Base-by-base conservation (phyloP, 2,888 invertebrate species). In the Drosophila tripunctata region DNA sequence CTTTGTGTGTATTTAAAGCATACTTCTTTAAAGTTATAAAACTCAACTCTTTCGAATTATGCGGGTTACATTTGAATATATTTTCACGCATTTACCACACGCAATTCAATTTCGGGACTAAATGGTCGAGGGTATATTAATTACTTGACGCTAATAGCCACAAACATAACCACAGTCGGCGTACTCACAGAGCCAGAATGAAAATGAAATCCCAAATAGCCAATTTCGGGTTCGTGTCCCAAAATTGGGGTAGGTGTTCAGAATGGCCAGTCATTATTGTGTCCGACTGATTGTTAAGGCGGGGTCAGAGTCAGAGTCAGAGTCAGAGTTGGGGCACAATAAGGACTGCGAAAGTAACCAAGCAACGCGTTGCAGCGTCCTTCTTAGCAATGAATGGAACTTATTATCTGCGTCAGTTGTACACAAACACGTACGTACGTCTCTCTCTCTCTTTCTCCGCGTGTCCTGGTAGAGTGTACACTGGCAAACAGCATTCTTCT, bases 331-430 rank as follows among this genome's bases (percentile, higher is more conserved):
- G 7, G 7, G 47, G 31, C 45, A 52, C 22, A 36, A 30, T 27
- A 51, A 41, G 40, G 44, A 31, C 38, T 51, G 45, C 48, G 54
- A 52, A 50, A 38, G 52, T 15, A 51, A 43, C 12, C 54, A 31
- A 15, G 50, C 47, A 61, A 57, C 58, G 60, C n/a, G 38, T 35
- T 55, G 71, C 67, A 35, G 19, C 47, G 45, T 38, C 31, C 50
- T 50, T 33, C 51, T 38, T 38, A 38, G 56, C 12, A 38, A 27
- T 64, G 66, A 63, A 70, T 67, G 70, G 58, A 75, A 76, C 76
- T 80, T 76, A 88, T 87, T 89, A 89, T 87, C 89, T 82, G 78
- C 78, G 57, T 63, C 78, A 75, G 73, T 78, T 73, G 69, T 75
- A 77, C 80, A 70, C 74, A 56, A 68, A 87, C 87, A 87, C 88